Percentiles rank a stretch among this genome's conserved stretches.
These are phyloP conservation scores for Sus cebifrons DNA, from an alignment of 2,797 vertebrate species.

Conservation along the genomic window DNA sequence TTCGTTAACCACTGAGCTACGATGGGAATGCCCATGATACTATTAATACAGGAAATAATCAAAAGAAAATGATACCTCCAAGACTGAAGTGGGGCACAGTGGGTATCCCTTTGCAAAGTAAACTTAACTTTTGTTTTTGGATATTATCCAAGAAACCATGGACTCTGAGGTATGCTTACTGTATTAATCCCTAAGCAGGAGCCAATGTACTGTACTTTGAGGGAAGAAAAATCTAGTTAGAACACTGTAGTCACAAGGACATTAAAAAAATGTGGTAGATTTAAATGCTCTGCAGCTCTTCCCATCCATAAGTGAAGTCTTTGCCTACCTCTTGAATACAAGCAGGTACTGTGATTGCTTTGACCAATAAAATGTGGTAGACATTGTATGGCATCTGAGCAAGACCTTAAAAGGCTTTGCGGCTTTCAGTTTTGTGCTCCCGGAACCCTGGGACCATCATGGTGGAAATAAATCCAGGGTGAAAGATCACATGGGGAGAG, in stretches of 20 bases:
- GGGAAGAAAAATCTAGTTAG: slow-evolving; percentile 57
- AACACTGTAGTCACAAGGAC: slow-evolving; percentile 33
- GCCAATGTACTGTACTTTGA: background rate
- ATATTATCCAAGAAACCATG: slow-evolving; percentile 49
- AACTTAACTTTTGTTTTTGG: slow-evolving; percentile 44
- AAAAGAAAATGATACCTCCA: slow-evolving; percentile 49
- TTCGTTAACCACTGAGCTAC: too few species aligned
- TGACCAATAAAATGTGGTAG: slow-evolving; percentile 39
- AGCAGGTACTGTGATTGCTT: slow-evolving; percentile 2
- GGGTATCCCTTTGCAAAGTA: background rate
- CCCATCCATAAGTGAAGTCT: background rate
- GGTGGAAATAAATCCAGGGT: slow-evolving; percentile 23
- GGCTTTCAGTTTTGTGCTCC: slow-evolving; percentile 8
- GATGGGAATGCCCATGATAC: background rate
- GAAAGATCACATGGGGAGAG: slow-evolving; percentile 25
- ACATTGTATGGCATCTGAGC: background rate
- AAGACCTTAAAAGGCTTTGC: slow-evolving; percentile 17
- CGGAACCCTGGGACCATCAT: background rate
- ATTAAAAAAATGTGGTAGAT: slow-evolving; percentile 29
- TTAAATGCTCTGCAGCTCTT: slow-evolving; percentile 28
- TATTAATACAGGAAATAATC: slow-evolving; percentile 40
- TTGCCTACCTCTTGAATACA: background rate
- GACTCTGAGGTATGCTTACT: background rate
- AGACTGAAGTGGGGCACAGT: background rate
- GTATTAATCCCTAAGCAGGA: slow-evolving; percentile 41